phyloP scores from a whole-genome alignment of 2,797 vertebrate genomes.

The Monodelphis domestica region DNA sequence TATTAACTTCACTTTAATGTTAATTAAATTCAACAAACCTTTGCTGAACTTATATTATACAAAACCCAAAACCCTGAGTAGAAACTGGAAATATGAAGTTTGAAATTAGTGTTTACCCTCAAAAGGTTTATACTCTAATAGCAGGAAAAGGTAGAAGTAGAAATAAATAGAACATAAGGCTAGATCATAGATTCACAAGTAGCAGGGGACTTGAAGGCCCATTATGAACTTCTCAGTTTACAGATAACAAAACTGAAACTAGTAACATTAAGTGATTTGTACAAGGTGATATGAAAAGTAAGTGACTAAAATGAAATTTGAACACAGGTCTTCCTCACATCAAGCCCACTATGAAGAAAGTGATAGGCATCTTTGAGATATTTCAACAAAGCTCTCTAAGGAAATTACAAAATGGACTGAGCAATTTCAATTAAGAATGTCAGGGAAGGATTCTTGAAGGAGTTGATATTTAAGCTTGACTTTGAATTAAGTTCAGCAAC shows the following conservation, averaged over 20 bases:
- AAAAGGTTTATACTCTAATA: slow-evolving; percentile 1
- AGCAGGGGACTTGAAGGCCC: background rate
- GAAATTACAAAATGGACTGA: no score
- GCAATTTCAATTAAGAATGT: background rate
- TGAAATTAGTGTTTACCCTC: slow-evolving; percentile 1
- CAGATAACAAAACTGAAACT: background rate
- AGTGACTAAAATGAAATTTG: background rate
- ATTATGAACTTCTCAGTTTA: background rate
- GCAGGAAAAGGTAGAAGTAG: background rate
- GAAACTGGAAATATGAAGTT: background rate
- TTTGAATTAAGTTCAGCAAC: background rate
- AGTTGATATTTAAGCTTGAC: background rate
- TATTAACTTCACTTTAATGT: background rate
- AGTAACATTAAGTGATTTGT: background rate
- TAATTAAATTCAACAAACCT: background rate
- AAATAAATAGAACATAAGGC: background rate
- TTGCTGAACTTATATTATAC: background rate
- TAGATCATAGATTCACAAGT: background rate
- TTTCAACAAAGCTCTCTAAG: no score
- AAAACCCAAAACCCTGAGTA: background rate
- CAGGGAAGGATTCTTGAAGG: background rate
- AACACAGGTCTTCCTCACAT: background rate
- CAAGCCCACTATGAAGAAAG: background rate
- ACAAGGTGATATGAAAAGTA: background rate
- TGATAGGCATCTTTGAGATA: background rate